Evolutionary conservation across 2,797 vertebrate species (phyloP).

Genomic region (Centropyge bicolor): DNA sequence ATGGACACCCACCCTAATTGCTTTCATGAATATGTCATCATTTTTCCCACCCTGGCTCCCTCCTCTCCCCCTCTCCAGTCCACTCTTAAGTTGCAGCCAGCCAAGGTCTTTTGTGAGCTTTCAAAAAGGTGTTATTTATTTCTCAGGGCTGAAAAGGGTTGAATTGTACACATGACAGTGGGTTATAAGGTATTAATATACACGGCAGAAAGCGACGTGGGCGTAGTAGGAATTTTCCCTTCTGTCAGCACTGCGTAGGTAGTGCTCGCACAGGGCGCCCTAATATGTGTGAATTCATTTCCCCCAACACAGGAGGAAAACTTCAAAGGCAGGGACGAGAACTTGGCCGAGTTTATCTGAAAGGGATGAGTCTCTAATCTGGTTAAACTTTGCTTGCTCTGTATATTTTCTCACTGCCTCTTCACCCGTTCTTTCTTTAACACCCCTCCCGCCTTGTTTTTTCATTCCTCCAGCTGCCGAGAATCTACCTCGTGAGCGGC

Average conservation of each 20-base stretch:
- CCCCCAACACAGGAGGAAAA: slow-evolving; percentile 62
- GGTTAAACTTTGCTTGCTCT: slow-evolving; percentile 84
- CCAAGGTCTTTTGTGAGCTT: slow-evolving; percentile 46
- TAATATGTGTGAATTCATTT: slow-evolving; percentile 79
- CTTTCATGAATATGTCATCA: slow-evolving; percentile 52
- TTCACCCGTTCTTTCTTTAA: slow-evolving; percentile 56
- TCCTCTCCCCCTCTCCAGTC: slow-evolving; percentile 5
- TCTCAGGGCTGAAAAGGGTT: slow-evolving; percentile 57
- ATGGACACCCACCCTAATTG: slow-evolving; percentile 48
- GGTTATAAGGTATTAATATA: slow-evolving; percentile 76
- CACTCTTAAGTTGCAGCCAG: slow-evolving; percentile 37
- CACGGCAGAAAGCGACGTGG: slow-evolving; percentile 42
- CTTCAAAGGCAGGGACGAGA: slow-evolving; percentile 77
- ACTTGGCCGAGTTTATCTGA: slow-evolving; percentile 80
- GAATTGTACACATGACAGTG: slow-evolving; percentile 61
- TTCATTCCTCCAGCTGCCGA: slow-evolving; percentile 7
- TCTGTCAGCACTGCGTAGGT: slow-evolving; percentile 82
- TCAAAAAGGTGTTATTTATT: slow-evolving; percentile 58
- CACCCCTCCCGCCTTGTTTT: slow-evolving; percentile 35
- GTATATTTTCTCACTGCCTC: slow-evolving; percentile 74
- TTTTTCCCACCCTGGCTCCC: slow-evolving; percentile 11
- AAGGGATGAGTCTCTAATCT: slow-evolving; percentile 85
- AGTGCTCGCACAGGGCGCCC: slow-evolving; percentile 43
- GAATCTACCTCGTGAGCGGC: slow-evolving; percentile 30
- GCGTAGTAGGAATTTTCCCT: slow-evolving; percentile 66